Base-by-base conservation (phyloP, 2,113 vertebrate genomes). In the Rhinolophus sinicus region DNA sequence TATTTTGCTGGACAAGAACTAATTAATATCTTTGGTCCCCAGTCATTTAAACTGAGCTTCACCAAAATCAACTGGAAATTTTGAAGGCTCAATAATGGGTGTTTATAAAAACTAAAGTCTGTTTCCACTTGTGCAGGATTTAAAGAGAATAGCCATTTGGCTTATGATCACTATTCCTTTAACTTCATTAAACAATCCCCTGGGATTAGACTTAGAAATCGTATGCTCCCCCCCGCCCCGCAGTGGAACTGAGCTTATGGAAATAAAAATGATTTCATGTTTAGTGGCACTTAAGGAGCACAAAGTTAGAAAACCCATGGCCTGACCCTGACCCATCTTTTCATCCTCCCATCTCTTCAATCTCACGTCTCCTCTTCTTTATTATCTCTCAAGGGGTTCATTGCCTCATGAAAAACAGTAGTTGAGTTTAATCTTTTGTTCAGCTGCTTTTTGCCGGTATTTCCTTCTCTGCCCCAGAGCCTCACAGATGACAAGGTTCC, bases 351-450 rank as follows among this genome's bases (percentile, higher is more conserved):
- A 2, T n/a, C 26, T 19, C 22, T 14, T 89, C 80, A n/a, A 1
- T 8, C 14, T 26, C 33, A 18, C 0, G 0, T 85, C 87, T 91
- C 69, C 35, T 91, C 47, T 44, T 75, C 52, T 76, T 73, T 77
- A 26, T 88, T 64, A 50, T 78, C 81, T 90, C 73, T 60, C 81
- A 85, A 75, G 93, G 94, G 94, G 90, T 50, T 90, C 92, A 90
- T 19, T 78, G 93, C 85, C 44, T 24, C 52, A 0, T 97, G 97
- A 96, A 96, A 96, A 97, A 94, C 87, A 85, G 82, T 60, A 80
- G 87, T 80, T 64, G 90, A 92, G 73, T 88, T 97, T 96, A 96
- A 90, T 97, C 96, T 97, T 94, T 88, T 56, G 44, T 97, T 97
- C 95, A 96, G 93, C 93, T 97, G 87, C 90, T 26, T 83, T 90